These are phyloP conservation scores for Drosophila orosa DNA, from an alignment of 1,140 invertebrate genomes.

Conservation along the genomic window DNA sequence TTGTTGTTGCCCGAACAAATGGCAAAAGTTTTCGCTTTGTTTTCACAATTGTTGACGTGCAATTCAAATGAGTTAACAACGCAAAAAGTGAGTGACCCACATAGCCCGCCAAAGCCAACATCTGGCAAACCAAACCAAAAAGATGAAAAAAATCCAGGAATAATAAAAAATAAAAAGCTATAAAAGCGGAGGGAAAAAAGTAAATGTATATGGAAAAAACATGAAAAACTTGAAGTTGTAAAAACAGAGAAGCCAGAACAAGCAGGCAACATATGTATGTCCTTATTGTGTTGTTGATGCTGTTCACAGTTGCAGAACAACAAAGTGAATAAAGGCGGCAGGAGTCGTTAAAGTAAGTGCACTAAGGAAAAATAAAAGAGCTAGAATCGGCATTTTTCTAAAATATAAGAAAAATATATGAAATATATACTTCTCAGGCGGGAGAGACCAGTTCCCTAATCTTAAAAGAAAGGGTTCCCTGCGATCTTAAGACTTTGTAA, in stretches of 20 bases:
- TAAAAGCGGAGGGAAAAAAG: conserved; percentile 11
- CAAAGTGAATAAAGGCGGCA: conserved; percentile 41
- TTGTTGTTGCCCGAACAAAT: conserved; percentile 61
- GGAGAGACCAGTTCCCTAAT: no score
- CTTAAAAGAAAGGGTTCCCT: no score
- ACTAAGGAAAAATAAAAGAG: background rate
- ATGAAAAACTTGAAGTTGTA: conserved; percentile 46
- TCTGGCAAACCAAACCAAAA: conserved; percentile 39
- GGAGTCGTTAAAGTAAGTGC: conserved; percentile 19
- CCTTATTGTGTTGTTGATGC: conserved; percentile 38
- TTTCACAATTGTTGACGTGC: conserved; percentile 79
- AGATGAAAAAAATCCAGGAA: conserved; percentile 10
- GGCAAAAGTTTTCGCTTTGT: conserved; percentile 78
- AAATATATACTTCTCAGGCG: no score
- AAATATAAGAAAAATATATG: background rate
- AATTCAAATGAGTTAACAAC: conserved; percentile 79
- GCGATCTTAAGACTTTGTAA: no score
- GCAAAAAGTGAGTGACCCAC: conserved; percentile 76
- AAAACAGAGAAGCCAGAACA: conserved; percentile 46
- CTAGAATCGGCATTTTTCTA: accelerated
- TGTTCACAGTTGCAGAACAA: conserved; percentile 51
- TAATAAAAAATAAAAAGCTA: conserved; percentile 42
- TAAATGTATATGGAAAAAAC: conserved; percentile 18
- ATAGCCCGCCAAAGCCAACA: conserved; percentile 55
- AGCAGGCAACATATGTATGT: conserved; percentile 50